A percentile compares a stretch with the other conserved stretches of the same genome.
Evolutionary conservation across 2,113 vertebrate genomes (phyloP).

Genomic region (Callaeas wilsoni): DNA sequence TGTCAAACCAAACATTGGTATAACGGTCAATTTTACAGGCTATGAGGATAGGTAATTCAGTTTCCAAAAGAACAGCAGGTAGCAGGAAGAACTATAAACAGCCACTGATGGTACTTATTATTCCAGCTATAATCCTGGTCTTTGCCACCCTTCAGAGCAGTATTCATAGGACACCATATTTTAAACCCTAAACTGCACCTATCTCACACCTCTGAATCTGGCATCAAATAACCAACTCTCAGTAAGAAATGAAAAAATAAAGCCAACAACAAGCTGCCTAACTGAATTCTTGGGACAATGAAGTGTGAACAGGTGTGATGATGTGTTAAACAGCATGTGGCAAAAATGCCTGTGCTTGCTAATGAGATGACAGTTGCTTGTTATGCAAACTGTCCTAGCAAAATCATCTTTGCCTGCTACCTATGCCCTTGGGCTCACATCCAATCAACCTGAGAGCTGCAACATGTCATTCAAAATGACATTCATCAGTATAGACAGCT

Average conservation of each 20-base stretch:
- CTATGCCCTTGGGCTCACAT: constrained; percentile 55
- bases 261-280: background rate
- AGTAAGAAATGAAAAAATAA: background rate
- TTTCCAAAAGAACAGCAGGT: background rate
- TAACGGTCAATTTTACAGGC: background rate
- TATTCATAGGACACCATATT: background rate
- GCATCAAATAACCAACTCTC: background rate
- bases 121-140: background rate
- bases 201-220: background rate
- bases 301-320: constrained; percentile 53
- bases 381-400: constrained; percentile 47
- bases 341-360: constrained; percentile 48
- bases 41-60: background rate
- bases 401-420: constrained; percentile 40
- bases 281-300: constrained; percentile 36
- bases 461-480: constrained; percentile 6
- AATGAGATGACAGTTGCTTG: constrained; percentile 60
- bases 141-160: background rate
- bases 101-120: background rate
- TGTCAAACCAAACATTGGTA: background rate
- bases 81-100: background rate
- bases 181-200: background rate
- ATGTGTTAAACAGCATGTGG: constrained; percentile 60
- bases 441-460: constrained; percentile 24
- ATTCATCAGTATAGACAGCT: constrained; percentile 20